Conservation (phyloP, 1,140 invertebrate genomes). For the Batillaria attramentaria region DNA sequence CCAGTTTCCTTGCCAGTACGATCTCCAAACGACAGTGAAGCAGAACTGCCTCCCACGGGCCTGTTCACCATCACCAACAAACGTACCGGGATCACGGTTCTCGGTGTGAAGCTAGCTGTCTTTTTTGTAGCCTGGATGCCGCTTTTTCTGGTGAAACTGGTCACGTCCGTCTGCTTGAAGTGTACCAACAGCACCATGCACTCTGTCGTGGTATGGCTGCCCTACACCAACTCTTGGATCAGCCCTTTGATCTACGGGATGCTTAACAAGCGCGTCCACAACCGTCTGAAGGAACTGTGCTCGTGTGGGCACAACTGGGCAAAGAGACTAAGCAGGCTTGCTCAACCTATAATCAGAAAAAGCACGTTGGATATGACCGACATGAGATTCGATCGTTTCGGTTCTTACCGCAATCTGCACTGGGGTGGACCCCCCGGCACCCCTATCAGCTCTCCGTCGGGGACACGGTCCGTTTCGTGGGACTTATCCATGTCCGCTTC, state of each 20-base stretch:
- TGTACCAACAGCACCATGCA: not conserved
- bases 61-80: constrained; percentile 6
- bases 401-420: no score
- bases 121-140: constrained; percentile 23
- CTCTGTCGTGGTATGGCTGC: constrained; percentile 1
- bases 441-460: no score
- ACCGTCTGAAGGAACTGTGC: not conserved
- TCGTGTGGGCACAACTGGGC: not conserved
- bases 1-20: no score
- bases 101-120: constrained; percentile 14
- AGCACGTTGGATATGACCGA: no score
- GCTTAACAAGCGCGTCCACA: constrained; percentile 20
- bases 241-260: constrained; percentile 26
- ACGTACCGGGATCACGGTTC: not conserved
- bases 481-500: no score
- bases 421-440: no score
- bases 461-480: no score
- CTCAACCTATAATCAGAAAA: no score
- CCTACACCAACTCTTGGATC: constrained; percentile 21
- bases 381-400: not conserved
- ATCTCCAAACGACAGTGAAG: not conserved
- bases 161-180: not conserved
- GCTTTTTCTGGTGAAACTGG: constrained; percentile 16
- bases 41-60: not conserved
- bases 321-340: no score